Conservation (phyloP, 2,113 vertebrate species). For the Himantopus leucocephalus region DNA sequence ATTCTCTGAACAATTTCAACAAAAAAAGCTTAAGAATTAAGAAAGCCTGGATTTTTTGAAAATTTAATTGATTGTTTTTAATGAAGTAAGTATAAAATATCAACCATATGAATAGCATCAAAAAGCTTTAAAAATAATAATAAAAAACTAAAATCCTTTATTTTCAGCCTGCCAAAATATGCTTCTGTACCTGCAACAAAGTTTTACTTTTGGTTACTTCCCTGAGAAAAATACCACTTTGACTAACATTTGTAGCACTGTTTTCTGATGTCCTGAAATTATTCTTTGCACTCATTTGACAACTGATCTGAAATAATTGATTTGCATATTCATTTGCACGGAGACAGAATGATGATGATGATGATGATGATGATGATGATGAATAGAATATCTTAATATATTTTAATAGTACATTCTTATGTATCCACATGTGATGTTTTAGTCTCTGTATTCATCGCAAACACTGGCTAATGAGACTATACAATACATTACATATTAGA, state of each 20-base stretch:
- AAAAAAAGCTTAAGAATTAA: rapidly evolving
- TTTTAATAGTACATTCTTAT: background rate
- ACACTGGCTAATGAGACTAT: background rate
- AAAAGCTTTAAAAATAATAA: background rate
- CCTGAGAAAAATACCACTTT: background rate
- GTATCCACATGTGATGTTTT: background rate
- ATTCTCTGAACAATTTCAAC: background rate
- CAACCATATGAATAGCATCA: background rate
- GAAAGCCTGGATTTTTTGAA: background rate
- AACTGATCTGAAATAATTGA: background rate
- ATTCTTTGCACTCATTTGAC: background rate
- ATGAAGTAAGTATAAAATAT: background rate
- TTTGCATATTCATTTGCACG: background rate
- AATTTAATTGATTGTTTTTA: background rate
- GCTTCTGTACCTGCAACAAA: background rate
- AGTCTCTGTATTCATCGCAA: background rate
- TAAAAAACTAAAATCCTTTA: background rate
- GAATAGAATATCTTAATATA: background rate
- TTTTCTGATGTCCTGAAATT: background rate
- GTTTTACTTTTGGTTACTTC: background rate
- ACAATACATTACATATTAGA: background rate
- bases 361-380: background rate
- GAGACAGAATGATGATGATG: background rate
- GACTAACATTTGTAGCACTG: background rate
- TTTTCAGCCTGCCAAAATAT: background rate